Percentiles rank a stretch among this genome's conserved stretches.
phyloP scores from a whole-genome alignment of 2,888 invertebrate species.

The Orthosia gracilis region DNA sequence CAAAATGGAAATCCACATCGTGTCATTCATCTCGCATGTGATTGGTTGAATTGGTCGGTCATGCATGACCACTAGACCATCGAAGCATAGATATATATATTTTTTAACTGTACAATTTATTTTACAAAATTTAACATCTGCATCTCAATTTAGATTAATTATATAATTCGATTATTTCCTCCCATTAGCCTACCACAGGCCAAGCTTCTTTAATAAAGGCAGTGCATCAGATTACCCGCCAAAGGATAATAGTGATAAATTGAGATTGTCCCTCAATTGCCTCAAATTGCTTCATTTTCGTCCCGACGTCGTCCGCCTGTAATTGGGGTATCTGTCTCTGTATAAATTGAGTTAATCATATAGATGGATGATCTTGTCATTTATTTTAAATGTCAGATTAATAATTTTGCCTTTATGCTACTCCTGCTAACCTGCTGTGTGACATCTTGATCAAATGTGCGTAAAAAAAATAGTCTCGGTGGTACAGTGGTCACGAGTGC shows the following conservation, averaged over 20 bases:
- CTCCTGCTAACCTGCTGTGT: background rate
- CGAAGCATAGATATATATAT: no score
- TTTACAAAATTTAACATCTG: constrained; percentile 11
- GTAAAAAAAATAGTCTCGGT: background rate
- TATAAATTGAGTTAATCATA: constrained; percentile 55
- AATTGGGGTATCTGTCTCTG: constrained; percentile 72
- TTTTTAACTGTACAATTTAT: constrained; percentile 3
- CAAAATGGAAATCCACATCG: no score
- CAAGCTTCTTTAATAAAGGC: constrained; percentile 40
- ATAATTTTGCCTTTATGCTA: constrained; percentile 23
- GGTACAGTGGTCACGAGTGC: background rate
- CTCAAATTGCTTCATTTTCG: constrained; percentile 86
- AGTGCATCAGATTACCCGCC: constrained; percentile 56
- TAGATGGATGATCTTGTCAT: constrained; percentile 56
- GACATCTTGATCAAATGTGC: background rate
- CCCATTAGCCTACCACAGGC: constrained; percentile 44
- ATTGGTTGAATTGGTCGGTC: no score
- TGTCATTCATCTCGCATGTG: no score
- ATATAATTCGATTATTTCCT: constrained; percentile 48
- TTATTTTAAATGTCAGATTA: constrained; percentile 51
- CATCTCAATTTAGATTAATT: constrained; percentile 45
- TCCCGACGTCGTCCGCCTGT: constrained; percentile 71
- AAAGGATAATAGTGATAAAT: constrained; percentile 76
- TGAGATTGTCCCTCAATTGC: constrained; percentile 81
- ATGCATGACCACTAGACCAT: no score